These are phyloP conservation scores for Hydrozoanthus gracilis DNA, from an alignment of 92 coral and sea anemone species.

Conservation along the genomic window DNA sequence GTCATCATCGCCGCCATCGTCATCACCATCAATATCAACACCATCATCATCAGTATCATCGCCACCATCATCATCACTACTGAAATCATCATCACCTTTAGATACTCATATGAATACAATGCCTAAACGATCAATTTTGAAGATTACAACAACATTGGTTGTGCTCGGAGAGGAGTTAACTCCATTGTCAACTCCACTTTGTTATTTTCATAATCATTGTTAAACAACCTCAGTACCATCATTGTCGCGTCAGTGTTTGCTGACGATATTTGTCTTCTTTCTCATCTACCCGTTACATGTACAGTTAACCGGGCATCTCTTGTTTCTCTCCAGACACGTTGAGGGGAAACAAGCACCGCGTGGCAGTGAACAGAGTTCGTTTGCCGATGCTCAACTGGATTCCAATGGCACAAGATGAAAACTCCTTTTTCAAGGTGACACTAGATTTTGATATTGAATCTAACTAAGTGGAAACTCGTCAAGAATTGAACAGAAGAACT, in stretches of 20 bases:
- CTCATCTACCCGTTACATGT: too few relatives aligned
- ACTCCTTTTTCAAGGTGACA: constrained; percentile 83
- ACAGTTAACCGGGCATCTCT: not conserved
- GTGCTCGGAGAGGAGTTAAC: too few relatives aligned
- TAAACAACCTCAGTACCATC: not conserved
- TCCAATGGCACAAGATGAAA: constrained; percentile 66
- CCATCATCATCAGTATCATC: not conserved
- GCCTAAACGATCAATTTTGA: too few relatives aligned
- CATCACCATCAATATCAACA: not conserved
- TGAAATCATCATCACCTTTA: not conserved
- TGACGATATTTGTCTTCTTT: not conserved
- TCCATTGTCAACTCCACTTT: not conserved
- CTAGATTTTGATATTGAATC: not conserved
- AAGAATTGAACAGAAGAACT: too few relatives aligned
- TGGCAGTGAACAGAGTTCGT: constrained; percentile 72
- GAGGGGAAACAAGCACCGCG: constrained; percentile 58
- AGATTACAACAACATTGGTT: too few relatives aligned
- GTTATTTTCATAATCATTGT: not conserved
- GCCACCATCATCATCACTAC: not conserved
- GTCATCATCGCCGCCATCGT: not conserved
- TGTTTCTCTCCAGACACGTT: constrained; percentile 48
- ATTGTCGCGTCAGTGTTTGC: not conserved
- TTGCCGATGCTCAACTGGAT: constrained; percentile 97
- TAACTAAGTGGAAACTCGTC: not conserved
- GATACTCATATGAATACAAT: too few relatives aligned